A percentile compares a stretch with the other conserved stretches of the same genome.
phyloP scores from a whole-genome alignment of 92 coral and sea anemone genomes.

The Siderastrea radians region DNA sequence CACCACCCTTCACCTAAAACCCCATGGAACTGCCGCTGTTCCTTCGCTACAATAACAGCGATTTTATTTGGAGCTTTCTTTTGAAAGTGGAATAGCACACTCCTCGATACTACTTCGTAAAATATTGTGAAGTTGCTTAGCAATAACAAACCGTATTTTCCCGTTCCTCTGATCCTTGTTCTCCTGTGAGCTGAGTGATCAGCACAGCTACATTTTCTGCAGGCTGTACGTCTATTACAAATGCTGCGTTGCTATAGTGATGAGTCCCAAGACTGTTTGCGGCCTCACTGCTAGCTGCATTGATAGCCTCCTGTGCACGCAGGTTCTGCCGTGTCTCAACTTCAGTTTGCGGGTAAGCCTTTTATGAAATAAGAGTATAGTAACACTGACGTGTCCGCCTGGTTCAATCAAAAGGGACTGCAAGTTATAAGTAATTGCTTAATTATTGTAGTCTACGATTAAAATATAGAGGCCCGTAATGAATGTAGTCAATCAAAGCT shows the following conservation, averaged over 20 bases:
- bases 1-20: too few relatives aligned
- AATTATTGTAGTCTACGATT: too few relatives aligned
- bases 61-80: too few relatives aligned
- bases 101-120: too few relatives aligned
- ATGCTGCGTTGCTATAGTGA: background rate
- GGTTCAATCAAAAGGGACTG: too few relatives aligned
- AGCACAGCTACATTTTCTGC: background rate
- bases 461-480: too few relatives aligned
- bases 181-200: background rate
- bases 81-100: too few relatives aligned
- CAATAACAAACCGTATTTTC: background rate
- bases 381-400: too few relatives aligned
- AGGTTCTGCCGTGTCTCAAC: background rate
- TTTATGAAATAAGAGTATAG: background rate
- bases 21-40: too few relatives aligned
- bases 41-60: too few relatives aligned
- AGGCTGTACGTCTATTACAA: conserved; percentile 6
- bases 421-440: too few relatives aligned
- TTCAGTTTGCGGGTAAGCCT: conserved; percentile 1
- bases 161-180: background rate
- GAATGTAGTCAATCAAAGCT: too few relatives aligned
- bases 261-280: background rate
- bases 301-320: background rate
- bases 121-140: background rate
- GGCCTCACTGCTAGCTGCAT: background rate